Evolutionary conservation across 2,888 invertebrate species (phyloP).

Genomic region (Leptothorax acervorum): DNA sequence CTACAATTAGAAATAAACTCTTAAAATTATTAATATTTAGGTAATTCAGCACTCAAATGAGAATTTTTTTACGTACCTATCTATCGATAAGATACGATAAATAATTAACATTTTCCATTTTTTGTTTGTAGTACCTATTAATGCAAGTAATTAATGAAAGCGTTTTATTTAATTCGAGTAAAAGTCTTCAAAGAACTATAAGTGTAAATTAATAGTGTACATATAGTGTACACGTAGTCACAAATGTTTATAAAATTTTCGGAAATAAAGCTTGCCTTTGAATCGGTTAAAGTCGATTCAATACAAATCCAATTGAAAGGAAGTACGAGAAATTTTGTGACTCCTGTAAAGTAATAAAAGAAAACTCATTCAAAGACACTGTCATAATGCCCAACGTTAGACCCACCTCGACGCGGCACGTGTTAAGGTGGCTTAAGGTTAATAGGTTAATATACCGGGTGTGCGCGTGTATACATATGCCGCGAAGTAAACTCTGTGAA

Average conservation of each 20-base stretch:
- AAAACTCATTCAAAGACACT: not conserved
- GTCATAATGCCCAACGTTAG: not conserved
- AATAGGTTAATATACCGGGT: conserved; percentile 25
- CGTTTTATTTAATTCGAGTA: not conserved
- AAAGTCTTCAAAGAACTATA: not conserved
- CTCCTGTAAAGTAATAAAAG: not conserved
- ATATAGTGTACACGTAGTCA: not conserved
- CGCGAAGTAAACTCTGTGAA: conserved; percentile 36
- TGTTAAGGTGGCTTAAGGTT: conserved; percentile 9
- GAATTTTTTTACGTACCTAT: not conserved
- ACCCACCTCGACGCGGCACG: not conserved
- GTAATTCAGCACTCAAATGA: not conserved
- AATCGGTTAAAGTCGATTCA: not conserved
- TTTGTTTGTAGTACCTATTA: not conserved
- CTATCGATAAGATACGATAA: not conserved
- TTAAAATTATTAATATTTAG: not conserved
- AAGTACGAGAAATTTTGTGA: not conserved
- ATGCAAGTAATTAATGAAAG: not conserved
- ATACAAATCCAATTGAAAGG: not conserved
- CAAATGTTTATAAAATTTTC: not conserved
- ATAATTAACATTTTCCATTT: not conserved
- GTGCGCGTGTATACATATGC: not conserved
- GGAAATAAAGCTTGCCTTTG: not conserved
- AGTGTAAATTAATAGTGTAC: not conserved
- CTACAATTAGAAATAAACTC: not conserved